Evolutionary conservation across 2,888 invertebrate genomes (phyloP).

Genomic region (Beris chalybata): DNA sequence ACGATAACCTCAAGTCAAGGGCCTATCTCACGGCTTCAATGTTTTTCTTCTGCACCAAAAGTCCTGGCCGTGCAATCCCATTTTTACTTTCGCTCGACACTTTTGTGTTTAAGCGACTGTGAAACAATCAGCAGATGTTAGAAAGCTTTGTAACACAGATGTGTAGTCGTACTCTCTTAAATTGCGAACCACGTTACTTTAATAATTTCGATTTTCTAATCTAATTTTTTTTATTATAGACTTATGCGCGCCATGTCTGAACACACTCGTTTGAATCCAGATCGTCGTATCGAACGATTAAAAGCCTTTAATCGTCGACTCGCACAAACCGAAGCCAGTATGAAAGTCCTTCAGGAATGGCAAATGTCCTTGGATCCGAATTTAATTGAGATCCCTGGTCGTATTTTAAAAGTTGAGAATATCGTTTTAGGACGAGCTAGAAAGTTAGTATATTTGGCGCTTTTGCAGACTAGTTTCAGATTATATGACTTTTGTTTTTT

Average conservation of each 20-base stretch:
- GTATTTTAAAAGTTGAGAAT: slow-evolving; percentile 66
- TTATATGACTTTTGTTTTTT: not conserved
- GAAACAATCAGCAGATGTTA: not conserved
- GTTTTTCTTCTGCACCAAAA: not conserved
- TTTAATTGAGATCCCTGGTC: slow-evolving; percentile 67
- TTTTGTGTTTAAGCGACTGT: not conserved
- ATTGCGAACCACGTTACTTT: not conserved
- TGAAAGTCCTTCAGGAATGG: slow-evolving; percentile 71
- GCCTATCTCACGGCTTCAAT: too few species aligned
- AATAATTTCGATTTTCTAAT: not conserved
- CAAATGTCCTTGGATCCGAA: slow-evolving; percentile 66
- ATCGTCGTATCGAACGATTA: slow-evolving; percentile 68
- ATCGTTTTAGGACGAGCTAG: slow-evolving; percentile 60
- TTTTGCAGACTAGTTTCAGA: slow-evolving; percentile 19
- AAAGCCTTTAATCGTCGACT: slow-evolving; percentile 68
- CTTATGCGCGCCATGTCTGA: slow-evolving; percentile 70
- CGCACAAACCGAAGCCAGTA: slow-evolving; percentile 58
- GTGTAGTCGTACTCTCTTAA: not conserved
- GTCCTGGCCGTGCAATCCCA: not conserved
- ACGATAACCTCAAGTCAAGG: too few species aligned
- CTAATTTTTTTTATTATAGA: slow-evolving; percentile 39
- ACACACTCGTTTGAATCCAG: slow-evolving; percentile 79
- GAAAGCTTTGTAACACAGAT: not conserved
- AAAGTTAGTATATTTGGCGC: slow-evolving; percentile 43
- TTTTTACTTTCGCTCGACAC: not conserved